phyloP scores from a whole-genome alignment of 1,140 invertebrate species.

The Capitella teleta region DNA sequence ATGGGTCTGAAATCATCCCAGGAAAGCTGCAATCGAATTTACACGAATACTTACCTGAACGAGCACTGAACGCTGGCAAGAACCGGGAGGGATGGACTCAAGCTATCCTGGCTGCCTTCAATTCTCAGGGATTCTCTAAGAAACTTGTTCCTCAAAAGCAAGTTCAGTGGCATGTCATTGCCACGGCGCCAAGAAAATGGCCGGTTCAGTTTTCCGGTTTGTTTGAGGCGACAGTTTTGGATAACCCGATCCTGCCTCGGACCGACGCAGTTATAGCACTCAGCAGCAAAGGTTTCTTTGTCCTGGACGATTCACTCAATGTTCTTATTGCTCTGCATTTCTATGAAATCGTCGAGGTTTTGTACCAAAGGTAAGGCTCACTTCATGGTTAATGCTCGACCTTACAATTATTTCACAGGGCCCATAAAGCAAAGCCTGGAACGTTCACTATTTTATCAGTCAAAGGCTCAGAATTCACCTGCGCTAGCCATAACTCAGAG shows the following conservation, averaged over 20 bases:
- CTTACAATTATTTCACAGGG: constrained; percentile 49
- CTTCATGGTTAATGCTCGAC: constrained; percentile 27
- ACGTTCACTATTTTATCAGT: constrained; percentile 18
- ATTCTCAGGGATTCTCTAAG: constrained; percentile 42
- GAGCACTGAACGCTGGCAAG: not conserved
- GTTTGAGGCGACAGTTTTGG: constrained; percentile 8
- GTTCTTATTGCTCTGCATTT: constrained; percentile 18
- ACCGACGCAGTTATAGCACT: constrained; percentile 22
- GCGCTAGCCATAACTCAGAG: constrained; percentile 17
- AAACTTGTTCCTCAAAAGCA: not conserved
- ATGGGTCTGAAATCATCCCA: constrained; percentile 2
- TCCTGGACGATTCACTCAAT: constrained; percentile 21
- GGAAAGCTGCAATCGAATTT: constrained; percentile 4
- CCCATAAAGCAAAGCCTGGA: constrained; percentile 12
- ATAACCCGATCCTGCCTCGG: constrained; percentile 7
- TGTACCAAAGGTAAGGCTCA: constrained; percentile 17
- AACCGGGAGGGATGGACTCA: constrained; percentile 11
- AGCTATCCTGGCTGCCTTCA: constrained; percentile 7
- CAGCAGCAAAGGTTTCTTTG: constrained; percentile 21
- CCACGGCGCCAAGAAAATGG: constrained; percentile 3
- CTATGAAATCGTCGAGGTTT: constrained; percentile 20
- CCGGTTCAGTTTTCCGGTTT: constrained; percentile 10
- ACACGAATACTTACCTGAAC: constrained; percentile 4
- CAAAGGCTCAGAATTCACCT: constrained; percentile 19
- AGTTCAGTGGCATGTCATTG: constrained; percentile 1